Base-by-base conservation (phyloP, 1,140 invertebrate species). In the Pseudomyrmex gracilis region DNA sequence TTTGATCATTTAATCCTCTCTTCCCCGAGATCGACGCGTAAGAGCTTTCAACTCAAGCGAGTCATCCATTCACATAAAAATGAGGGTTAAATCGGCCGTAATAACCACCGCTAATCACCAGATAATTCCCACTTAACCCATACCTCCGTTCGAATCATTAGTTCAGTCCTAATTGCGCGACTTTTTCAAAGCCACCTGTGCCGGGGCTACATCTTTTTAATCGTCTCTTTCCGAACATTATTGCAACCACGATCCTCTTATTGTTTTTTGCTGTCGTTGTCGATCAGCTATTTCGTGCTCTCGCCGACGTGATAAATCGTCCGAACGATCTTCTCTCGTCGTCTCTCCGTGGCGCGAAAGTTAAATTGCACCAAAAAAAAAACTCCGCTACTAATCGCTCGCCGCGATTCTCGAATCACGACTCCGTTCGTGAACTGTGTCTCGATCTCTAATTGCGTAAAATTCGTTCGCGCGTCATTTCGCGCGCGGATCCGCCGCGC, bases 11-110 rank as follows among this genome's bases (percentile, higher is more conserved):
- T 15, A 10, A 2, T 13, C 10, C 5, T 10, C 12, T 34, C 34
- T 15, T 5, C 34, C 34, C 34, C 34, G 34, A 34, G 34, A 70
- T 45, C 22, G 12, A 15, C 12, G 57, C 66, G 53, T 85, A 87
- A 82, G 74, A 57, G 85, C 60, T 84, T 73, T 86, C 68, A 73
- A 74, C 55, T 22, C n/a, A 43, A 49, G 47, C 82, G 61, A 67
- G 76, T 60, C 67, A 51, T 77, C 51, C 8, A 70, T 70, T 78
- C 64, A 78, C 67, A 58, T 78, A 78, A 78, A 70, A 53, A 70
- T 78, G 66, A 57, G 53, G 10, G 20, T 55, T 70, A 78, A 78
- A 78, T 70, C 76, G 57, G 34, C 43, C 53, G 43, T 78, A 78
- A 70, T 78, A 78, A 78, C 53, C 64, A 53, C 57, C 64, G 76